Conservation (phyloP, 2,888 invertebrate species). For the Tetranychus truncatus region DNA sequence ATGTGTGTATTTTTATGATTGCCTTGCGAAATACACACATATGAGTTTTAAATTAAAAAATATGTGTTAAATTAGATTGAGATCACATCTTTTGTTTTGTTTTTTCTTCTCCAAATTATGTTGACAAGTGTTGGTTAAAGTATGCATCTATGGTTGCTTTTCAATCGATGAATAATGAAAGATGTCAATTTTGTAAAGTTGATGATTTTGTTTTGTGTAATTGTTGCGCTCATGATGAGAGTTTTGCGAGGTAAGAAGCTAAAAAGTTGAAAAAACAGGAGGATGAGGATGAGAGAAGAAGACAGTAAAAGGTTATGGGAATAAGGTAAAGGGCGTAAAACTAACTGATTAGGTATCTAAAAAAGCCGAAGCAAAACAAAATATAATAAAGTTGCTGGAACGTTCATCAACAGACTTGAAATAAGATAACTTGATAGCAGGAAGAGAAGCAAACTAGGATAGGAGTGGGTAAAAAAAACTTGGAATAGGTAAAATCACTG, state of each 20-base stretch:
- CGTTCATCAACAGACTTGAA: not conserved
- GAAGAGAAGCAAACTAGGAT: not conserved
- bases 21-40: no score
- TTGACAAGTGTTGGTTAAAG: no score
- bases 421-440: not conserved
- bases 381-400: not conserved
- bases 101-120: no score
- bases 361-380: not conserved
- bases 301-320: not conserved
- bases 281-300: not conserved
- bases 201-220: no score
- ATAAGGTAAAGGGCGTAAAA: conserved; percentile 1
- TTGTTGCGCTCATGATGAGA: not conserved
- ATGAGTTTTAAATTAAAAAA: no score
- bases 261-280: not conserved
- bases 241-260: not conserved
- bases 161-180: no score
- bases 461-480: not conserved
- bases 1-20: no score
- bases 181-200: no score
- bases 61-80: no score
- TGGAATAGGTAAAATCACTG: not conserved
- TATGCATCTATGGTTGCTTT: no score
- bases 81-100: no score
- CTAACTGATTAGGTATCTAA: not conserved